Evolutionary conservation across 2,113 vertebrate species (phyloP).

Genomic region (Percopsis transmontana): DNA sequence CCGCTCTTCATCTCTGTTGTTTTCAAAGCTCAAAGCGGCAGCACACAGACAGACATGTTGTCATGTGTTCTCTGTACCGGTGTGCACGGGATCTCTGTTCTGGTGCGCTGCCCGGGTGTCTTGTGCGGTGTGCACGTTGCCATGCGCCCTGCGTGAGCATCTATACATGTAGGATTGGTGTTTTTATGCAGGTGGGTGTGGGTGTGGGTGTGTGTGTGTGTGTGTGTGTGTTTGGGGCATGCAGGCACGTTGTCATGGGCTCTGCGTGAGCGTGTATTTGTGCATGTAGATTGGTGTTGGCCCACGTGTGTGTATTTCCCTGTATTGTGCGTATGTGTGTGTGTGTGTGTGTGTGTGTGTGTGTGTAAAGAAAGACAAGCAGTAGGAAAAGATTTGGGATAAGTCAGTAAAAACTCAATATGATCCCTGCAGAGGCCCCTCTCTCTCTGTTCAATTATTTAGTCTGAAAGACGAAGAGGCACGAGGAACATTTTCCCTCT

Average conservation of each 20-base stretch:
- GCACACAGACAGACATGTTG: constrained; percentile 55
- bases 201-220: neutral
- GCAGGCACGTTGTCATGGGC: neutral
- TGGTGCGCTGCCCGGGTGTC: neutral
- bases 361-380: constrained; percentile 46
- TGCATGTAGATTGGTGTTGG: constrained; percentile 1
- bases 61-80: constrained; percentile 42
- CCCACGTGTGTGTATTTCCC: neutral
- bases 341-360: constrained; percentile 10
- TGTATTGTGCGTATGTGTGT: constrained; percentile 9
- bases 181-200: neutral
- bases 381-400: constrained; percentile 62
- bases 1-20: constrained; percentile 51
- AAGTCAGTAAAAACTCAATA: constrained; percentile 72
- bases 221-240: constrained; percentile 14
- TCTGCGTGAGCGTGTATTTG: constrained; percentile 18
- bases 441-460: constrained; percentile 80
- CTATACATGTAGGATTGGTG: neutral
- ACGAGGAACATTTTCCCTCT: constrained; percentile 63
- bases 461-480: constrained; percentile 73
- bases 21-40: constrained; percentile 68
- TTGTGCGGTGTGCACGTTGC: no score
- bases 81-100: constrained; percentile 3
- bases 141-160: neutral
- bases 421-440: constrained; percentile 73